Evolutionary conservation across 2,888 invertebrate genomes (phyloP), one percentile per base, ranked within the genome.

Genomic region (Noctua fimbriata): DNA sequence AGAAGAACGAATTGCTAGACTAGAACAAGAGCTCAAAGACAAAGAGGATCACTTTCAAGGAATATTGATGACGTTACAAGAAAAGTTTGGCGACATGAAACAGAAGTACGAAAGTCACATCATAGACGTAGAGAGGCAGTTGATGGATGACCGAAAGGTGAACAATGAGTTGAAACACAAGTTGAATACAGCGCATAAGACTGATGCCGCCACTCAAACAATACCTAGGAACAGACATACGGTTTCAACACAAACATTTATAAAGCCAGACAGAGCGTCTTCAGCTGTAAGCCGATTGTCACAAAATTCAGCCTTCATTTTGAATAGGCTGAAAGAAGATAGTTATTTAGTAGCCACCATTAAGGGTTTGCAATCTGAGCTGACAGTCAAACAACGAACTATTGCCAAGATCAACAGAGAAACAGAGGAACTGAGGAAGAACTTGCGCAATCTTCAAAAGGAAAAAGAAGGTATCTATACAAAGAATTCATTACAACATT

Each of bases 311-410:
- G 94, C 97, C 0, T 88, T 96, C n/a, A 83, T 96, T 81, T 92
- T 97, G 60, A 95, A 95, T 75, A 97, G 97, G 83, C 92, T 97
- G 12, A 98, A 98, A 92, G 98, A 98, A 89, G 98, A 98, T 87
- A 97, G 98, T 55, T 98, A 98, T 95, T 96, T 98, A 70, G 94
- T 98, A 44, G 98, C 98, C 0, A 98, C 98, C 0, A 98, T 98
- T 89, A 97, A 98, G 82, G 98, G 98, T 5, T 95, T 98, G 91
- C 98, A 98, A 92, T 94, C 98, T 0, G 98, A 98, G 91, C 92
- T 98, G 73, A 97, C 98, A 7, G 97, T 97, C 55, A 98, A 98
- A 93, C 98, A 98, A 90, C 98, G 98, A 88, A 97, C 97, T 3
- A 97, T 98, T 82, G 96, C 97, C 58, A 98, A 98, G 85, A 95